Evolutionary conservation across 2,888 invertebrate species (phyloP).

Genomic region (Pammene aurita): DNA sequence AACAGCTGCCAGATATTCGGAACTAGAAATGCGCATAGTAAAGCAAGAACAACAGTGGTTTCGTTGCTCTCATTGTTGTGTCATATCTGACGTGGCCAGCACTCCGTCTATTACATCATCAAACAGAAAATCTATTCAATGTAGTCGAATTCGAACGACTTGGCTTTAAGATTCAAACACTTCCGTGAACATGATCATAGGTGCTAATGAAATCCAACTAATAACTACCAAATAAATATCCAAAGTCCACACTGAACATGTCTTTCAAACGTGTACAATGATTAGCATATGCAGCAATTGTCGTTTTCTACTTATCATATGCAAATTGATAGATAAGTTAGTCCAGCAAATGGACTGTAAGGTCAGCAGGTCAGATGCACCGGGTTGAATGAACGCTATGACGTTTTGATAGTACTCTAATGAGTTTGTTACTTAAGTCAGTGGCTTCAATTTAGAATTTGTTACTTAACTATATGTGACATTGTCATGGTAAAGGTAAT

Average conservation of each 20-base stretch:
- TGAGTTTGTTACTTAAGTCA: conserved; percentile 6
- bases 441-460: background rate
- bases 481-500: too few species aligned
- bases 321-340: conserved; percentile 51
- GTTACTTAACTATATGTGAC: background rate
- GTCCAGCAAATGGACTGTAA: conserved; percentile 50
- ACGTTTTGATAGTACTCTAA: conserved; percentile 35
- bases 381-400: conserved; percentile 61
- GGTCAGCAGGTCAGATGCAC: conserved; percentile 62
- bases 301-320: conserved; percentile 42
- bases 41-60: too few species aligned
- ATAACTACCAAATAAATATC: conserved; percentile 1
- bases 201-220: background rate
- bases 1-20: too few species aligned
- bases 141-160: too few species aligned
- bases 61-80: too few species aligned
- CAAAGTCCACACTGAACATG: conserved; percentile 20
- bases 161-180: too few species aligned
- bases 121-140: too few species aligned
- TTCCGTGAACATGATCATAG: too few species aligned
- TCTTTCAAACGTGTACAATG: conserved; percentile 15
- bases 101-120: too few species aligned
- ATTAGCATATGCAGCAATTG: conserved; percentile 30
- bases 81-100: too few species aligned
- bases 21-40: too few species aligned